Evolutionary conservation across 1,140 invertebrate species (phyloP), one percentile per base, ranked within the genome.

Genomic region (Dolichoris vasculosae): DNA sequence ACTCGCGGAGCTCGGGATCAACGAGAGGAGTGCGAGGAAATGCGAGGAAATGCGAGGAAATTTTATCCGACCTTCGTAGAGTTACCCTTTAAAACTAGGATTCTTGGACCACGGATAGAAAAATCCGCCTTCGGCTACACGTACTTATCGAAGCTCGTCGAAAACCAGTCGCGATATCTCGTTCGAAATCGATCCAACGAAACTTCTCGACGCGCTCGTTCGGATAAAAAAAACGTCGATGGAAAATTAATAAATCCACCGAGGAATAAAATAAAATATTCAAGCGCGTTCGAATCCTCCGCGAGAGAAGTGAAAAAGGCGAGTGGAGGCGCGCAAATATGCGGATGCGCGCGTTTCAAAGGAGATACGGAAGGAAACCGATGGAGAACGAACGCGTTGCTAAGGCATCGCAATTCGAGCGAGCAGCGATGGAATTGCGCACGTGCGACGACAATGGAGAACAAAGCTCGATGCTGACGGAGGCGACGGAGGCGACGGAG

Each of bases 311-410:
- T 59, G 9, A 51, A 55, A 32, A 55, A 35, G 23, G 15, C 15
- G 35, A 51, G 15, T 9, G 55, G n/a, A 4, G 4, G 23, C 9
- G 9, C 26, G 23, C 23, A 59, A 59, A 59, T 59, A 26, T 59
- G 23, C 20, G 26, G 55, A 26, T 26, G 55, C 9, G 9, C 13
- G 26, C 23, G 55, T 26, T 4, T 59, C 26, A 8, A 38, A 80
- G 38, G 63, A 80, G 38, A 23, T 1, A 43, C 0, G 3, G 35
- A 35, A 43, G 26, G 8, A 30, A 20, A 51, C 30, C 43, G 30
- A 63, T 64, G n/a, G n/a, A 43, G 86, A 83, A 81, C 87, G 86
- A 83, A 81, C 87, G 88, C 88, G 89, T 89, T 88, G 84, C 87
- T 86, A 84, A 78, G 82, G 75, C 73, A 78, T 78, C 43, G 26